These are phyloP conservation scores for Pygoscelis antarcticus DNA, from an alignment of 2,113 vertebrate genomes.

Conservation along the genomic window DNA sequence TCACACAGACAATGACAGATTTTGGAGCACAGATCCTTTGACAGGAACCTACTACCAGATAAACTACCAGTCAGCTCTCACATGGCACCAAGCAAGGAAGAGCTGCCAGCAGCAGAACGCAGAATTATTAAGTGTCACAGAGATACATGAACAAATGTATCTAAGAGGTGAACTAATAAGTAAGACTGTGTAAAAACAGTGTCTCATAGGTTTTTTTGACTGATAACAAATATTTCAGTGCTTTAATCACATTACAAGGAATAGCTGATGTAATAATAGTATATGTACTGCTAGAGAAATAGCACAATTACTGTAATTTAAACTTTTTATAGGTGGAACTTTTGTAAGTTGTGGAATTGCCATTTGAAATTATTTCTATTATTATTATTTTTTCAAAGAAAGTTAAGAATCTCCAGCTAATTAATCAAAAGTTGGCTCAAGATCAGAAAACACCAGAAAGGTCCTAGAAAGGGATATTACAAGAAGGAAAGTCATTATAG, in stretches of 20 bases:
- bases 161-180: constrained; percentile 80
- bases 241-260: background rate
- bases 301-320: background rate
- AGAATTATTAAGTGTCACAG: constrained; percentile 86
- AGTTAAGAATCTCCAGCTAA: background rate
- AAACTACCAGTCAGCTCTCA: constrained; percentile 83
- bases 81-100: constrained; percentile 87
- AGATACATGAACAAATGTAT: constrained; percentile 88
- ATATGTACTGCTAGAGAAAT: background rate
- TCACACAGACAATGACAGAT: constrained; percentile 45
- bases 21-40: constrained; percentile 85
- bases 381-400: background rate
- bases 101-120: constrained; percentile 90
- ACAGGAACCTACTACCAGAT: constrained; percentile 86
- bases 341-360: background rate
- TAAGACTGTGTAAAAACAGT: background rate
- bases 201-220: background rate
- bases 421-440: background rate
- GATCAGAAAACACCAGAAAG: background rate
- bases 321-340: background rate
- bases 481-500: background rate
- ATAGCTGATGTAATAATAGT: background rate
- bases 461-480: background rate
- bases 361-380: background rate
- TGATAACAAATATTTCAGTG: background rate